Evolutionary conservation across 2,797 vertebrate species (phyloP), one percentile per base, ranked within the genome.

Genomic region (Labroides dimidiatus): DNA sequence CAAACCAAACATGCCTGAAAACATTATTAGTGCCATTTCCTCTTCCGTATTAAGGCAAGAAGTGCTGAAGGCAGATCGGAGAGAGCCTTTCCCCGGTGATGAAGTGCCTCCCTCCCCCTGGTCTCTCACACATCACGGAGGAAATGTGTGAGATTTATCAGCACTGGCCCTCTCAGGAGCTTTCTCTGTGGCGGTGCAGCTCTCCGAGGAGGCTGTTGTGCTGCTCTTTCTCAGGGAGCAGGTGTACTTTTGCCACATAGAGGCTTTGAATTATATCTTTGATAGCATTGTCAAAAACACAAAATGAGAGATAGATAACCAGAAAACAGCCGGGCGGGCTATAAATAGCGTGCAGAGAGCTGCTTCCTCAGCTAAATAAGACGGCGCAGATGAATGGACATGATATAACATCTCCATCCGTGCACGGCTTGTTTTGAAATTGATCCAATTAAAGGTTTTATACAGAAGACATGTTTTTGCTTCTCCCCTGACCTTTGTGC

Each of bases 1-100:
- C 89, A 93, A 93, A 93, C 88, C 93, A 94, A 95, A 95, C 93
- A 95, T 89, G 91, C 93, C 92, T 82, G 80, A 89, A 92, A 94
- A 94, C 94, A 94, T 94, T 94, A 94, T 93, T 92, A 94, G 93
- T 89, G 78, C 89, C 91, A 92, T 93, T 92, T 92, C 91, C 89
- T 89, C 88, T 88, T 88, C 82, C 72, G 87, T 93, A 94, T 94
- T 93, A 93, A 91, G 92, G 92, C 81, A 71, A 79, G 84, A 81
- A 90, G 84, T 73, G 92, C 93, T 93, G 90, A 93, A 88, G 94
- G 93, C 92, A 79, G 86, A 88, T 91, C 60, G 80, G 80, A 84
- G 86, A 85, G 81, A 89, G 83, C 89, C 90, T 92, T 90, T 87
- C 89, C 65, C 65, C 55, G 0, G 87, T 94, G 94, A 95, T 95